phyloP scores from a whole-genome alignment of 2,113 vertebrate species.

The Mixornis gularis region DNA sequence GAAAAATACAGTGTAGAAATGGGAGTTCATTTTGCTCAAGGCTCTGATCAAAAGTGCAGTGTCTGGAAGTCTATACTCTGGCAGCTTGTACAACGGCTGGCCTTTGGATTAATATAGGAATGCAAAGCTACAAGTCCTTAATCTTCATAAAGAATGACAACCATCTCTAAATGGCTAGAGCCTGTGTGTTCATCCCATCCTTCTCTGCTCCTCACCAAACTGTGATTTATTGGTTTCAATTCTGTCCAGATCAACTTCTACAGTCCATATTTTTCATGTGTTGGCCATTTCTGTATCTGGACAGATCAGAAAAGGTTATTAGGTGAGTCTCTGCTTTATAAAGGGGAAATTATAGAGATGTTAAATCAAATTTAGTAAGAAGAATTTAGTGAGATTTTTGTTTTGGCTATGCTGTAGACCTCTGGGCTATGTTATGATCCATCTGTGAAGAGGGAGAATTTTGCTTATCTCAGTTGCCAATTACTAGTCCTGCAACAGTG shows the following conservation, averaged over 20 bases:
- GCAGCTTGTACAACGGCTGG: slow-evolving; percentile 17
- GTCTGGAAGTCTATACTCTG: not conserved
- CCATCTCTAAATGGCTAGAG: slow-evolving; percentile 18
- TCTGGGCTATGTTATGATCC: not conserved
- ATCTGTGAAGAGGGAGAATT: not conserved
- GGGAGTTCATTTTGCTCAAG: not conserved
- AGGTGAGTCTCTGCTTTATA: not conserved
- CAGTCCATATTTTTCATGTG: not conserved
- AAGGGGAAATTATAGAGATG: not conserved
- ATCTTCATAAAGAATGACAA: slow-evolving; percentile 57
- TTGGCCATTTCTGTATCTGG: not conserved
- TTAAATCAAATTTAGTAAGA: not conserved
- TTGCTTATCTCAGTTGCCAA: not conserved
- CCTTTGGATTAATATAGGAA: slow-evolving; percentile 58
- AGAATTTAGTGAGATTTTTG: not conserved
- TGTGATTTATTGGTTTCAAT: not conserved
- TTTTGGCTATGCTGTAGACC: not conserved
- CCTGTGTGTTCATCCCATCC: not conserved
- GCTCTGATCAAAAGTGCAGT: slow-evolving; percentile 4
- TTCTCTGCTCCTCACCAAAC: not conserved
- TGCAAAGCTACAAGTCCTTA: slow-evolving; percentile 45
- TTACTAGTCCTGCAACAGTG: not conserved
- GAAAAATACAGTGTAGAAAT: not conserved
- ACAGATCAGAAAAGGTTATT: not conserved
- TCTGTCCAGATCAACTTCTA: not conserved